Base-by-base conservation (phyloP, 2,888 invertebrate genomes). In the Phyllotreta cruciferae region DNA sequence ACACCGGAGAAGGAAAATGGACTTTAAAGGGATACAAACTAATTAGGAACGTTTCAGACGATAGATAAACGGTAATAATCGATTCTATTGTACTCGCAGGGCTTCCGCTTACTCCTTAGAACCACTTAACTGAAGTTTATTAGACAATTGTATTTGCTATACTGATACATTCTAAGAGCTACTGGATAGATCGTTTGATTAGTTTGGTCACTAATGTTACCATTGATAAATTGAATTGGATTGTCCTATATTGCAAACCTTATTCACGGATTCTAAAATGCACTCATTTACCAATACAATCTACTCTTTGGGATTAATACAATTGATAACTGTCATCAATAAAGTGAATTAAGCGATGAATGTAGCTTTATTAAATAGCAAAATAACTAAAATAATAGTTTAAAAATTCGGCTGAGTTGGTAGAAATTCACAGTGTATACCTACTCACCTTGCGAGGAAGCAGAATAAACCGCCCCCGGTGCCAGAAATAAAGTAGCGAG, bases 11-110 rank as follows among this genome's bases (percentile, higher is more conserved):
- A 35, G 42, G 38, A 58, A 24, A 24, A 50, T 58, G 50, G 49
- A 44, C 58, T 10, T 41, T 58, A 52, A 52, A 60, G 60, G 52
- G 60, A 60, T 60, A 60, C 60, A 60, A 60, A 60, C 60, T 60
- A 60, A 60, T 60, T 60, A 60, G 60, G 9, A 42, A 52, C 52
- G 52, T 52, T 60, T 44, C 42, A 44, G 44, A 53, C 60, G 52
- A 60, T 60, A 53, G 60, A 37, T 52, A 60, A 60, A 60, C 52
- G 60, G 39, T 52, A 58, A 58, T 58, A 50, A 58, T 58, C 58
- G 58, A 60, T 60, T 44, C 60, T 44, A 60, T 58, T 58, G 58
- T 60, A 47, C 11, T 52, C 52, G 2, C 10, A 37, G 52, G 13
- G 44, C 37, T 60, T 60, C 52, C 44, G 42, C 14, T 52, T 60